phyloP scores from a whole-genome alignment of 2,888 invertebrate genomes.

The Cetonia aurata region DNA sequence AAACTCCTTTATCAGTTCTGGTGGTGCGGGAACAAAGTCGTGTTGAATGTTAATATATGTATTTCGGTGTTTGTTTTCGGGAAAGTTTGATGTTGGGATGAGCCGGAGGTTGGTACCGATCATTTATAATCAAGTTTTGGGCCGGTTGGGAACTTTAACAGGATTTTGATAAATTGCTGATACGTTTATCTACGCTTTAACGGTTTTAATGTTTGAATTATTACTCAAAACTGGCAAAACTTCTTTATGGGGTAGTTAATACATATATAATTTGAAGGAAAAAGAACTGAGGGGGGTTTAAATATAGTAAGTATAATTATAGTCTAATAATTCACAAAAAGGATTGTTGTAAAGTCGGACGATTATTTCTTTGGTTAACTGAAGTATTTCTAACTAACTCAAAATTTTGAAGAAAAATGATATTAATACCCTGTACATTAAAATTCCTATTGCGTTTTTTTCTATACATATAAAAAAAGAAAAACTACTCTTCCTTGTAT shows the following conservation, averaged over 20 bases:
- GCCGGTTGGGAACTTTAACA: slow-evolving; percentile 20
- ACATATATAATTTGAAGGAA: no score
- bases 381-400: no score
- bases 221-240: no score
- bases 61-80: slow-evolving; percentile 32
- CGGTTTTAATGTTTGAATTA: slow-evolving; percentile 12
- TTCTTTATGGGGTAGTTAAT: no score
- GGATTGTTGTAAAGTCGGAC: no score
- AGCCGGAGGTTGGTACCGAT: slow-evolving; percentile 27
- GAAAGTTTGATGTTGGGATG: slow-evolving; percentile 35
- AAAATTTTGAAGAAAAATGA: no score
- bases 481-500: background rate
- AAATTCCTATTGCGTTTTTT: no score
- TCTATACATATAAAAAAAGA: background rate
- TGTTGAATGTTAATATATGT: slow-evolving; percentile 28
- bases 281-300: no score
- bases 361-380: no score
- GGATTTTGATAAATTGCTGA: slow-evolving; percentile 28
- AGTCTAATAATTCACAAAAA: no score
- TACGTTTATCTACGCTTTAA: slow-evolving; percentile 26
- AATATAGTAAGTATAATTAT: no score
- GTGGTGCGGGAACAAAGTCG: background rate
- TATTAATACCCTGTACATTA: no score
- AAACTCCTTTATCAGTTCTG: slow-evolving; percentile 29
- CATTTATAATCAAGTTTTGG: slow-evolving; percentile 34